phyloP scores from a whole-genome alignment of 2,113 vertebrate species.

The Falco punctatus region DNA sequence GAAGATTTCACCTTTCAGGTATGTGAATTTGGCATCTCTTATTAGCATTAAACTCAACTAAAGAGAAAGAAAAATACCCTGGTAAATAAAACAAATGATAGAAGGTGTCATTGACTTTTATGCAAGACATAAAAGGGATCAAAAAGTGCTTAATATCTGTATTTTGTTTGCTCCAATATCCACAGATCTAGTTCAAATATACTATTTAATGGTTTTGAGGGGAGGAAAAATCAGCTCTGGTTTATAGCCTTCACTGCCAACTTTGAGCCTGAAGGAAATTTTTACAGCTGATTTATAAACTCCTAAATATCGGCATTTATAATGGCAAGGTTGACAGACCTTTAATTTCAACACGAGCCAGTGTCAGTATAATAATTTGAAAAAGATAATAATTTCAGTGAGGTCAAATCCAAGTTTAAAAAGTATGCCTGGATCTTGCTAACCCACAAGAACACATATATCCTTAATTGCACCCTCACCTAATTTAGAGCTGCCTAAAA shows the following conservation, averaged over 20 bases:
- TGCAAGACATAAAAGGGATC: constrained; percentile 5
- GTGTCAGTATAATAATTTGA: constrained; percentile 41
- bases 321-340: constrained; percentile 22
- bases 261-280: constrained; percentile 52
- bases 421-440: neutral
- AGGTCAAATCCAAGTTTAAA: constrained; percentile 43
- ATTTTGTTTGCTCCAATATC: neutral
- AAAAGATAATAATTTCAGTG: constrained; percentile 44
- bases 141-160: neutral
- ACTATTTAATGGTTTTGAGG: neutral
- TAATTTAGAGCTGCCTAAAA: constrained; percentile 11
- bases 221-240: constrained; percentile 12
- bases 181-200: neutral
- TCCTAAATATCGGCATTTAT: constrained; percentile 52
- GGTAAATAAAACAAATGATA: constrained; percentile 7
- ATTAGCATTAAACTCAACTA: neutral
- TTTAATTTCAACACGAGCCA: constrained; percentile 43
- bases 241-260: constrained; percentile 37
- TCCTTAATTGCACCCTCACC: constrained; percentile 20
- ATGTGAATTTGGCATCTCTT: neutral
- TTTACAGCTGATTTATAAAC: constrained; percentile 66
- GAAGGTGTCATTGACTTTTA: neutral
- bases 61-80: neutral
- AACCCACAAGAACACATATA: neutral
- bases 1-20: neutral